Percentiles rank a stretch among this genome's conserved stretches.
These are phyloP conservation scores for Dexiosoma caninum DNA, from an alignment of 2,888 invertebrate species.

Conservation along the genomic window DNA sequence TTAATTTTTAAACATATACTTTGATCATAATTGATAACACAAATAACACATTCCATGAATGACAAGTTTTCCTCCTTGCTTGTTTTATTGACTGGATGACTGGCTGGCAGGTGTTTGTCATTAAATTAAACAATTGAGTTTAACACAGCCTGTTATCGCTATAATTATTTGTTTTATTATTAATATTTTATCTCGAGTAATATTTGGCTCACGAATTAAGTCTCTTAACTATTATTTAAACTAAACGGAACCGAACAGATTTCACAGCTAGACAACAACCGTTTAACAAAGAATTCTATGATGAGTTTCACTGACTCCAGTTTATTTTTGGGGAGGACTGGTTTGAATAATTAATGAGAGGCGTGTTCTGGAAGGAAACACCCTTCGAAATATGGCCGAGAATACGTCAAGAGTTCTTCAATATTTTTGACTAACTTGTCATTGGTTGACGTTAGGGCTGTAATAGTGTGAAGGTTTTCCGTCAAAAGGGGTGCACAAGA, in stretches of 20 bases:
- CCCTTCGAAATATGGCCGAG: constrained; percentile 70
- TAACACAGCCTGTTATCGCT: constrained; percentile 63
- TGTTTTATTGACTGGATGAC: background rate
- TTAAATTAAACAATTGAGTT: background rate
- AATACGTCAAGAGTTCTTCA: constrained; percentile 22
- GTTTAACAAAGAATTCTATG: constrained; percentile 78
- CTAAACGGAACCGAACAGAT: constrained; percentile 77
- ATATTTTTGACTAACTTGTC: constrained; percentile 7
- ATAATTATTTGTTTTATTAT: constrained; percentile 54
- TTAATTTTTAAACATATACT: constrained; percentile 53
- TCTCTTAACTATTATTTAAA: constrained; percentile 67
- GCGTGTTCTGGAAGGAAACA: constrained; percentile 68
- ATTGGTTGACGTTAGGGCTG: constrained; percentile 45
- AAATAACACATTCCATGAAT: constrained; percentile 60
- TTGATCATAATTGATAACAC: constrained; percentile 63
- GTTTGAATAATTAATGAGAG: constrained; percentile 74
- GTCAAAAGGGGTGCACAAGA: constrained; percentile 45
- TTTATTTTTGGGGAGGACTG: constrained; percentile 71
- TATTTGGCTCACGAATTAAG: constrained; percentile 59
- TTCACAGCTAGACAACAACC: constrained; percentile 78
- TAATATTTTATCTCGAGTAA: constrained; percentile 53
- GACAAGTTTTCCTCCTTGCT: constrained; percentile 54
- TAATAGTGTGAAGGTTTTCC: background rate
- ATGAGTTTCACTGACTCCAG: constrained; percentile 76
- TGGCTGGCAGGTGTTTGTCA: constrained; percentile 1